Evolutionary conservation across 2,113 vertebrate species (phyloP).

Genomic region (Isurus oxyrinchus): DNA sequence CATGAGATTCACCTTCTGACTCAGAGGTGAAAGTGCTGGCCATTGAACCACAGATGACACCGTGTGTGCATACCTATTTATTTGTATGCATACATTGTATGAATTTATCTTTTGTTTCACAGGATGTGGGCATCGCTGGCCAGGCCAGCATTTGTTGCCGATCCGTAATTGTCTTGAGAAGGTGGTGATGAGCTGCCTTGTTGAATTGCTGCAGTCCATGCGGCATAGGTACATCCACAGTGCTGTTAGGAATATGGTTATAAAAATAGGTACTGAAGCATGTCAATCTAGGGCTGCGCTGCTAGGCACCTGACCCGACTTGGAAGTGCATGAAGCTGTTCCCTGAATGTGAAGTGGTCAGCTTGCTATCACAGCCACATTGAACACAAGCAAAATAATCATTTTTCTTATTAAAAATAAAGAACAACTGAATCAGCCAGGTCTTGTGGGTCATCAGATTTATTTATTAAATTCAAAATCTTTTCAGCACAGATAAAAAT

Average conservation of each 20-base stretch:
- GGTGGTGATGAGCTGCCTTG: no score
- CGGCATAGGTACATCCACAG: no score
- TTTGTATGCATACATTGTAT: no score
- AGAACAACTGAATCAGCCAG: neutral
- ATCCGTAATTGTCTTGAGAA: no score
- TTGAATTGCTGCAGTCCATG: no score
- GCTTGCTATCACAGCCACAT: neutral
- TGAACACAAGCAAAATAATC: neutral
- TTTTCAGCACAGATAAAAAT: conserved; percentile 38
- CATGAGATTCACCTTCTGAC: neutral
- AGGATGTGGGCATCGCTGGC: no score
- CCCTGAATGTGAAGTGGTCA: neutral
- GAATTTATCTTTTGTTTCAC: no score
- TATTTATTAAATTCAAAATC: conserved; percentile 38
- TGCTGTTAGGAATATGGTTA: neutral
- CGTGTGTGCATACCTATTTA: no score
- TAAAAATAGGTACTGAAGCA: neutral
- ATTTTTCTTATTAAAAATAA: neutral
- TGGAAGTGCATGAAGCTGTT: neutral
- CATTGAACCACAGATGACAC: no score
- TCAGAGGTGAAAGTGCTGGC: neutral
- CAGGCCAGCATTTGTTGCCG: no score
- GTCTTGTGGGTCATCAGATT: conserved; percentile 35
- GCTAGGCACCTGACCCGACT: neutral
- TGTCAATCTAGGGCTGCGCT: neutral